Base-by-base conservation (phyloP, 2,113 vertebrate species). In the Ailuropoda melanoleuca region DNA sequence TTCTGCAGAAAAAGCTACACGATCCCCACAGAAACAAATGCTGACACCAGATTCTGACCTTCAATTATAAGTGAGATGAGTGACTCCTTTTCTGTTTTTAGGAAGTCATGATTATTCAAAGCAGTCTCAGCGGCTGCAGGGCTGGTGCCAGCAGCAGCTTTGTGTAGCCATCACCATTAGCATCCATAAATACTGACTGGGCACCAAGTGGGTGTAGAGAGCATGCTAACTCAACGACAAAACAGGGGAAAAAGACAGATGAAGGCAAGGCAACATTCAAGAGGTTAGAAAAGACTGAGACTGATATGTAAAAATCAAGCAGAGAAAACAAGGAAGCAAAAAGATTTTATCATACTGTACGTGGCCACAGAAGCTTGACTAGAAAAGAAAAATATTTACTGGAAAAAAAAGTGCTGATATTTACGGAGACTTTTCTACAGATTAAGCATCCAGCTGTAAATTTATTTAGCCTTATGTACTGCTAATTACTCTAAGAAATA, bases 11-110 rank as follows among this genome's bases (percentile, higher is more conserved):
- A 96, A 93, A 82, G 83, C 46, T 88, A 95, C 19, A 92, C 17
- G 85, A 95, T 95, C 85, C 92, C 60, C 48, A 85, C 86, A 90
- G 92, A 97, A 96, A 97, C 95, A 97, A 97, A 96, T 6, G 88
- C 97, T 97, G 90, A 97, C 97, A 97, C 96, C 64, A 94, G 93
- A 98, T 90, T 60, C 93, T 90, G 96, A 96, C 96, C 95, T 97
- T 97, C 84, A 96, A 96, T 97, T 88, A 96, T 68, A 39, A 94
- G 48, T 78, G 82, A 87, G 75, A 96, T 93, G 95, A 97, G 29
- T 82, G 93, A 97, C 29, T 90, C 58, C 23, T 93, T 94, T 95
- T 84, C 93, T 96, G 62, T 88, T 96, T 96, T 96, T 96, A 96
- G 93, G 92, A 97, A 88, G 64, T 96, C 95, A 95, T 96, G 97